Percentiles rank a stretch among this genome's conserved stretches.
Conservation (phyloP, 2,797 vertebrate species). For the Sebastes trivittatus region DNA sequence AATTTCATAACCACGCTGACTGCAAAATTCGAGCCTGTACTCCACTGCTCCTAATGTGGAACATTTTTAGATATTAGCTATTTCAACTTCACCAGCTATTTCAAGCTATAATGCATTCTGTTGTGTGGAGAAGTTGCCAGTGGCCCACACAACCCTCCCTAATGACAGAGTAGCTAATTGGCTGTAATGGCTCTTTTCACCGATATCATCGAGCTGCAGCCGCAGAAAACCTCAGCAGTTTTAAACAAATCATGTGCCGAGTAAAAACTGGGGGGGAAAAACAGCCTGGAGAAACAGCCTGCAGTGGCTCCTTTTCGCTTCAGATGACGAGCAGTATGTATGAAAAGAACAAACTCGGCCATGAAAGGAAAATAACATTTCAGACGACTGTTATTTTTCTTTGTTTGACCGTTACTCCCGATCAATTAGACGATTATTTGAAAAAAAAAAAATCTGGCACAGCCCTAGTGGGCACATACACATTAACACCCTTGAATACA, state of each 20-base stretch:
- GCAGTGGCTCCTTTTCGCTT: background rate
- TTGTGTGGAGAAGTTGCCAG: constrained; percentile 64
- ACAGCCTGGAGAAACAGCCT: constrained; percentile 1
- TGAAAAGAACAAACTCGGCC: background rate
- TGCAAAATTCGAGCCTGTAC: constrained; percentile 36
- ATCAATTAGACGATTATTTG: constrained; percentile 49
- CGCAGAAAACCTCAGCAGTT: constrained; percentile 73
- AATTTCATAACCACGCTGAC: constrained; percentile 46
- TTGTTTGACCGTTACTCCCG: constrained; percentile 27
- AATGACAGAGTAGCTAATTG: constrained; percentile 80
- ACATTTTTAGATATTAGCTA: constrained; percentile 57
- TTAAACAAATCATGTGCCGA: constrained; percentile 58
- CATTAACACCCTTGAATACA: constrained; percentile 59
- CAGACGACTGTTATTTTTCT: constrained; percentile 9
- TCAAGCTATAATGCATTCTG: constrained; percentile 55
- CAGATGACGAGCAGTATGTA: background rate
- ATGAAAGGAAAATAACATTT: background rate
- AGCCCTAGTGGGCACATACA: constrained; percentile 29
- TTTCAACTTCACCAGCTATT: constrained; percentile 57
- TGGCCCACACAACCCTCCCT: constrained; percentile 74
- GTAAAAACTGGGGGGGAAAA: background rate
- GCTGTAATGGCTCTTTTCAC: constrained; percentile 77
- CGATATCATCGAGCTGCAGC: constrained; percentile 69
- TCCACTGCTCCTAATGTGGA: constrained; percentile 29
- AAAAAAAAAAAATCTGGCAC: constrained; percentile 21